Base-by-base conservation (phyloP, 2,113 vertebrate species). In the Ammodytes dubius region DNA sequence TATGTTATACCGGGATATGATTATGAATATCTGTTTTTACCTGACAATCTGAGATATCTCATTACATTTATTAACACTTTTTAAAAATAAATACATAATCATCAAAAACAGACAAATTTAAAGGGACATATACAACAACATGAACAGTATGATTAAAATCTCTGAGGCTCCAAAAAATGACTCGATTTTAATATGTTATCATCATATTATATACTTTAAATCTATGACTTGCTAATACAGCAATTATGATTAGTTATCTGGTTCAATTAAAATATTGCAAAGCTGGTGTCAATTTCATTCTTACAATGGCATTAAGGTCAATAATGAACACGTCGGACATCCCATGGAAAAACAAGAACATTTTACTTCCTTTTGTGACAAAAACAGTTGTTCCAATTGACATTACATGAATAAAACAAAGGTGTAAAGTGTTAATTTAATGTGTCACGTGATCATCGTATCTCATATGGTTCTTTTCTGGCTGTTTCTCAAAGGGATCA, bases 401-500 rank as follows among this genome's bases (percentile, higher is more conserved):
- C 40, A 37, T 57, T 58, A 56, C 12, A 43, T 54, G 42, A 43
- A n/a, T 66, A 47, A 63, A 64, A 47, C 27, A 40, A 50, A 27
- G 42, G 19, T 11, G 3, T 6, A 6, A 45, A n/a, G n/a, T n/a
- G n/a, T n/a, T n/a, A n/a, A n/a, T n/a, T n/a, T n/a, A n/a, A n/a
- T n/a, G n/a, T n/a, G n/a, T n/a, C n/a, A n/a, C n/a, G n/a, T 71
- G 37, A 65, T 19, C 15, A 2, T 45, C 64, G 45, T 35, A 19
- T 57, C 57, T 86, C 53, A 77, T 57, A 5, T 27, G 6, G 1
- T 50, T 58, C 60, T 71, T 35, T 67, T 46, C 63, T 76, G 40
- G 13, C 37, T 88, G 53, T 69, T 71, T 92, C 90, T 67, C 79
- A 67, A 91, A 99, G 98, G 98, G 98, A 64, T 96, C 96, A 14